Evolutionary conservation across 2,113 vertebrate species (phyloP).

Genomic region (Gambusia holbrooki): DNA sequence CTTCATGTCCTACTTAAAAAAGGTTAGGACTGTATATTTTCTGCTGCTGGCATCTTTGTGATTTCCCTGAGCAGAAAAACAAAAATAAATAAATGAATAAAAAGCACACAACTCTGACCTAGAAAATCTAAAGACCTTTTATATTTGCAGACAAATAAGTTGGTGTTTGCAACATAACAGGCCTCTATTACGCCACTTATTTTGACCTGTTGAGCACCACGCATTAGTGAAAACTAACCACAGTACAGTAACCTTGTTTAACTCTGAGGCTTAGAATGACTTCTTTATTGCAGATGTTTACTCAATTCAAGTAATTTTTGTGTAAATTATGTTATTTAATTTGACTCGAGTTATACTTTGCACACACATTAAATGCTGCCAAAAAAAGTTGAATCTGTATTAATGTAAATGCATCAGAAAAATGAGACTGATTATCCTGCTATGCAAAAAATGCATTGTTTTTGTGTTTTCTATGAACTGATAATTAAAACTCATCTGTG

Average conservation of each 20-base stretch:
- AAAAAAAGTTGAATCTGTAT: not conserved
- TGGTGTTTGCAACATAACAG: constrained; percentile 4
- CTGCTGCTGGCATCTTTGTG: not conserved
- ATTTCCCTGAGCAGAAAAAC: not conserved
- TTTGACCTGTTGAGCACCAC: constrained; percentile 7
- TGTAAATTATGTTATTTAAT: not conserved
- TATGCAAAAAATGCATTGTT: not conserved
- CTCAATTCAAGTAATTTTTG: not conserved
- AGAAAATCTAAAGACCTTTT: not conserved
- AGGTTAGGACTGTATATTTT: not conserved
- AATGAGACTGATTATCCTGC: not conserved
- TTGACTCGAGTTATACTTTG: not conserved
- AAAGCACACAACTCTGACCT: too few species aligned
- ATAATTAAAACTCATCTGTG: not conserved
- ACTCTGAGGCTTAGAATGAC: not conserved
- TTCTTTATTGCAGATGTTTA: constrained; percentile 10
- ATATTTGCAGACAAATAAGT: constrained; percentile 4
- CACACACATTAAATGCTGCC: not conserved
- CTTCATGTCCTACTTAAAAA: not conserved
- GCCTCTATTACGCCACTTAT: constrained; percentile 36
- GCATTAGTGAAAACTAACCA: constrained; percentile 15
- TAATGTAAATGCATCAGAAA: not conserved
- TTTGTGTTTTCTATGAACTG: constrained; percentile 8
- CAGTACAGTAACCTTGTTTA: constrained; percentile 11
- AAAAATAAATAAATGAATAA: not conserved